Conservation (phyloP, 2,113 vertebrate genomes). For the Butastur rufipennis region DNA sequence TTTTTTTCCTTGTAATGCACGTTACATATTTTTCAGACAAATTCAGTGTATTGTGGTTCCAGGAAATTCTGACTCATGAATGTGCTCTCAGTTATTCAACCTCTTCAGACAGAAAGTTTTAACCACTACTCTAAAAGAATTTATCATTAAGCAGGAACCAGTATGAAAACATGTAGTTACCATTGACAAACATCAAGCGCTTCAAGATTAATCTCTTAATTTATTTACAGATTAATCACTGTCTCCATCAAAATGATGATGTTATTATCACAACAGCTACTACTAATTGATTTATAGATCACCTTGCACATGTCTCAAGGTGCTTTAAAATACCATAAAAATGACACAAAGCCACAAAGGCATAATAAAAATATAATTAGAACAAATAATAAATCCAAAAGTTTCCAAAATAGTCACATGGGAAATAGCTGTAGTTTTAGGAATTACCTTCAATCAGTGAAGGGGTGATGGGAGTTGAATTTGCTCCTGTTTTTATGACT, state of each 20-base stretch:
- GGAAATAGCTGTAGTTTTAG: background rate
- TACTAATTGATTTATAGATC: background rate
- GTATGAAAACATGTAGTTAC: background rate
- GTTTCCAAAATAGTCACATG: background rate
- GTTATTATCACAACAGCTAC: background rate
- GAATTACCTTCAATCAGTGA: background rate
- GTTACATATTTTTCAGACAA: background rate
- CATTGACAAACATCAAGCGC: background rate
- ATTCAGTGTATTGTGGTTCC: background rate
- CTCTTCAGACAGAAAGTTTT: background rate
- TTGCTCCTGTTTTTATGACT: background rate
- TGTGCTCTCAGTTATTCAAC: background rate
- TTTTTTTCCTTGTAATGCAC: background rate
- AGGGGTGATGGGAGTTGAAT: background rate
- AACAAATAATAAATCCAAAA: background rate
- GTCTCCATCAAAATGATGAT: background rate
- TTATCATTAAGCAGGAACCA: background rate
- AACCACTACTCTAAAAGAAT: background rate
- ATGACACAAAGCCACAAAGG: background rate
- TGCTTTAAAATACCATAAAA: constrained; percentile 13
- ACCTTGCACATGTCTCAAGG: background rate
- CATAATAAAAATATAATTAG: background rate
- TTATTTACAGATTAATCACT: background rate
- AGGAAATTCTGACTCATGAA: constrained; percentile 28
- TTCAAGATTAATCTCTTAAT: background rate